phyloP scores from a whole-genome alignment of 2,113 vertebrate species.

The Chaetops frenatus region DNA sequence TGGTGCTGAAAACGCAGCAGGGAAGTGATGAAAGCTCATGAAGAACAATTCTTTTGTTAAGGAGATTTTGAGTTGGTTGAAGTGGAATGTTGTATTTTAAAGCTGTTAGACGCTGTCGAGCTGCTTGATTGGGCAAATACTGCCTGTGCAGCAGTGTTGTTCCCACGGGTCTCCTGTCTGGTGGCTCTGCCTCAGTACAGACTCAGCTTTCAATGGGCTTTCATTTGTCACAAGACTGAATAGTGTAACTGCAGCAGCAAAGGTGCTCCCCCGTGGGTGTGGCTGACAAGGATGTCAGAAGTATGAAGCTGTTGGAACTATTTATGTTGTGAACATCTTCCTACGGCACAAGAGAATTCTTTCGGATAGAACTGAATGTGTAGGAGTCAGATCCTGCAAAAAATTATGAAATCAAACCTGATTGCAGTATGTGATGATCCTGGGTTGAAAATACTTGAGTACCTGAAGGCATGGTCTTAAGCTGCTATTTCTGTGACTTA shows the following conservation, averaged over 20 bases:
- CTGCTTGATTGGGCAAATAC: background rate
- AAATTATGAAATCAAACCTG: background rate
- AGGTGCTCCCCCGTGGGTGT: background rate
- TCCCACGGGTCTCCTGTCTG: fast-evolving
- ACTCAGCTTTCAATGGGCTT: background rate
- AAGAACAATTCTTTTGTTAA: background rate
- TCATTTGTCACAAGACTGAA: fast-evolving
- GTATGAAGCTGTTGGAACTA: background rate
- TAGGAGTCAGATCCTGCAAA: background rate
- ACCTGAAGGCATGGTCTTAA: background rate
- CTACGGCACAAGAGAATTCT: background rate
- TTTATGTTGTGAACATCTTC: background rate
- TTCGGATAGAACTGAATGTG: background rate
- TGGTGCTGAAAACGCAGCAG: background rate
- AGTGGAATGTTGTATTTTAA: background rate
- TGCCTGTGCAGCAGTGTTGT: fast-evolving
- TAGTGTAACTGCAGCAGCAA: background rate
- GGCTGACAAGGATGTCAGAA: background rate
- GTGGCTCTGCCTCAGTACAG: background rate
- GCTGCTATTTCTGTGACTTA: background rate
- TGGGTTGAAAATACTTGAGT: background rate
- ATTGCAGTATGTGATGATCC: background rate
- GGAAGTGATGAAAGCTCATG: background rate
- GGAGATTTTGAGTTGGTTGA: background rate
- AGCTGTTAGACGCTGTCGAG: background rate